Evolutionary conservation across 1,140 invertebrate species (phyloP).

Genomic region (Platyscapa corneri): DNA sequence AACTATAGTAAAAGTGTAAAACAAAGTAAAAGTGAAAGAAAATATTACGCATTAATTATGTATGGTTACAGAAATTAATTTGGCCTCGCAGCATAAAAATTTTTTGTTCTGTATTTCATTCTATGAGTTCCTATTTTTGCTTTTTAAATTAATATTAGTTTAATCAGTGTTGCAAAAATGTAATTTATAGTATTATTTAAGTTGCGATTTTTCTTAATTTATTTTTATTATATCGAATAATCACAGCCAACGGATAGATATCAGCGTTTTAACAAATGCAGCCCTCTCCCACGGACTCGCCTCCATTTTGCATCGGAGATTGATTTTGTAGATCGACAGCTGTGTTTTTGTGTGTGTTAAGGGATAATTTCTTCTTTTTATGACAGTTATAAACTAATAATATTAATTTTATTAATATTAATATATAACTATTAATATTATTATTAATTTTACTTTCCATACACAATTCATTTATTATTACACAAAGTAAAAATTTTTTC

Average conservation of each 20-base stretch:
- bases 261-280: constrained; percentile 82
- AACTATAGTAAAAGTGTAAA: too few species aligned
- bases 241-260: constrained; percentile 41
- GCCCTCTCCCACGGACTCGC: constrained; percentile 84
- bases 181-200: not conserved
- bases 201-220: constrained; percentile 23
- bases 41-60: too few species aligned
- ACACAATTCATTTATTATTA: constrained; percentile 32
- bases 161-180: not conserved
- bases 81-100: too few species aligned
- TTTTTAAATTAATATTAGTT: too few species aligned
- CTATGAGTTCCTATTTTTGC: not conserved
- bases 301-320: constrained; percentile 80
- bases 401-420: too few species aligned
- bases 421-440: too few species aligned
- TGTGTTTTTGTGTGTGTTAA: constrained; percentile 74
- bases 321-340: constrained; percentile 87
- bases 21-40: too few species aligned
- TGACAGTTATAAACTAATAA: too few species aligned
- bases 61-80: too few species aligned
- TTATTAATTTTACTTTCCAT: not conserved
- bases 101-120: not conserved
- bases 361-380: constrained; percentile 61
- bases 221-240: too few species aligned
- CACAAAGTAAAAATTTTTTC: not conserved